Base-by-base conservation (phyloP, 2,797 vertebrate genomes). In the Epinephelus awoara region DNA sequence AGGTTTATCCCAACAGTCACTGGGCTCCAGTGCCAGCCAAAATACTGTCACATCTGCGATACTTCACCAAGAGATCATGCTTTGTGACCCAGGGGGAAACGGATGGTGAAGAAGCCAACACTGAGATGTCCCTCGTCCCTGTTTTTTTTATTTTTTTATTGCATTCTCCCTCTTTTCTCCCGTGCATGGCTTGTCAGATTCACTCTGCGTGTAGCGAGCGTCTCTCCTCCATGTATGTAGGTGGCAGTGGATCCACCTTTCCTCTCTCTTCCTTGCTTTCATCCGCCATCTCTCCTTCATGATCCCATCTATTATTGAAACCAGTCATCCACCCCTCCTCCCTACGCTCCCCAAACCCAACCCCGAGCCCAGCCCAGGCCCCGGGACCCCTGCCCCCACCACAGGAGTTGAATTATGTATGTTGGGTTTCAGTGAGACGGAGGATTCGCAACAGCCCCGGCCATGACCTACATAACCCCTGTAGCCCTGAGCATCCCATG, bases 391-490 rank as follows among this genome's bases (percentile, higher is more conserved):
- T 82, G 81, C 92, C 93, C 93, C 91, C 92, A 92, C 92, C 89
- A 65, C 68, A 65, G 89, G 81, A 91, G 82, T 79, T 96, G 93
- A 96, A 96, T 96, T 96, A 96, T 96, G 93, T 90, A 96, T 96
- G 91, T 75, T 75, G 88, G 79, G 90, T 88, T 95, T 92, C 89
- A 93, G 93, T 87, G 88, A 94, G 88, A 90, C 61, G 75, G 79
- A 91, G 90, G 91, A 92, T 93, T 93, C 67, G 66, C 88, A 86
- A 85, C 88, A 91, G 91, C 86, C 88, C 56, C 79, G 72, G 70
- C 80, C 80, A n/a, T 96, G 95, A 96, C 96, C 95, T 96, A 95
- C 94, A 96, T 95, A 95, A 95, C 95, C 95, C 93, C 94, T 87
- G 88, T 90, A 91, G 94, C 93, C 93, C 74, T 85, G 88, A 90